Base-by-base conservation (phyloP, 2,888 invertebrate species). In the Tholera decimalis region DNA sequence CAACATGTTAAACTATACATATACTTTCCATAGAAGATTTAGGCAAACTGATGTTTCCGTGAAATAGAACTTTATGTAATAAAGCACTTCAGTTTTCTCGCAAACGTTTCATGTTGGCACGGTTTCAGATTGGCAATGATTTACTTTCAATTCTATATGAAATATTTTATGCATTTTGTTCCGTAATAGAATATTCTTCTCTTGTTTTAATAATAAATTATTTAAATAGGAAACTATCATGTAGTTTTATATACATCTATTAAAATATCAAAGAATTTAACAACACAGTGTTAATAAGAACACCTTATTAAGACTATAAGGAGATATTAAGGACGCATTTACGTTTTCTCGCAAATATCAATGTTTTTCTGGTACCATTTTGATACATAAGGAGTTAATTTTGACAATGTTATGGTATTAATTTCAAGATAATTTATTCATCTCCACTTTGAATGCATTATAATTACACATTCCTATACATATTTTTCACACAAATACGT, bases 51-150 rank as follows among this genome's bases (percentile, higher is more conserved):
- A 61, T 67, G 51, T 54, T 60, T 77, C 51, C 49, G 20, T 50
- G 55, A 67, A 80, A 73, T 46, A 41, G 43, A 64, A 50, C 47
- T 67, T 73, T 72, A 58, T 51, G 67, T 51, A 63, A 66, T 77
- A 30, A 50, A 77, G 28, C 64, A 72, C 77, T 80, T 57, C 55
- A 53, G 64, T 72, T 64, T 63, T 53, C 55, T 55, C 24, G 64
- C 33, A 9, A 47, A 53, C 55, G 41, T 46, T 76, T 76, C 50
- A 44, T 47, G 60, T 64, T 72, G 66, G 62, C 80, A 77, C 35
- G 28, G 60, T 56, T 80, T 61, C 59, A 59, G 72, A 73, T 58
- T 58, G 57, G 33, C 41, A 43, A 62, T 61, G 74, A 79, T 76
- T 76, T 76, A 77, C 43, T 60, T 53, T 47, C 54, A 58, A 69